phyloP scores from a whole-genome alignment of 37 sponge, comb jelly and placozoan genomes.

The Oscarella lobularis region DNA sequence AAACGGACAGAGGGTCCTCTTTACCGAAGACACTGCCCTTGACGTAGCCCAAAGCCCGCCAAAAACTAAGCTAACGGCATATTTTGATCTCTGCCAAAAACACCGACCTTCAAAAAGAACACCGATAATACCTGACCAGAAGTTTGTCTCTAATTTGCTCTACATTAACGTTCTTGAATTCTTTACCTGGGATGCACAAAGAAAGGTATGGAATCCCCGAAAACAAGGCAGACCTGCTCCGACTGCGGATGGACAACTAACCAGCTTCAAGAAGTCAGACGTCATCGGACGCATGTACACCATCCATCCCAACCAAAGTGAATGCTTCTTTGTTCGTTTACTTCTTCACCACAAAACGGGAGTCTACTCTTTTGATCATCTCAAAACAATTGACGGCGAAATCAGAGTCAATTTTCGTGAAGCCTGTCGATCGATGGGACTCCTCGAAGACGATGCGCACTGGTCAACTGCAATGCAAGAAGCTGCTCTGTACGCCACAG shows the following conservation, averaged over 20 bases:
- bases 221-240: constrained; percentile 20
- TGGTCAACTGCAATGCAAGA: constrained; percentile 24
- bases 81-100: too few species aligned
- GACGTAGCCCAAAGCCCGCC: too few species aligned
- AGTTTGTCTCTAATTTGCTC: too few species aligned
- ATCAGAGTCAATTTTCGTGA: constrained; percentile 21
- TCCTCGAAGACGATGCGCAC: constrained; percentile 38
- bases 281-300: constrained; percentile 26
- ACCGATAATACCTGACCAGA: too few species aligned
- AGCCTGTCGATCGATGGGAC: constrained; percentile 22
- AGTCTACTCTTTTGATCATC: constrained; percentile 12
- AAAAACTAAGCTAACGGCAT: too few species aligned
- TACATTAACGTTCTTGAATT: too few species aligned
- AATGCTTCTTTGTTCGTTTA: constrained; percentile 35
- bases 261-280: constrained; percentile 11
- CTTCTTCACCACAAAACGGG: constrained; percentile 30
- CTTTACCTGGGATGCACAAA: too few species aligned
- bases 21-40: too few species aligned
- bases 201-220: constrained; percentile 15
- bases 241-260: not conserved
- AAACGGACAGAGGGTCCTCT: too few species aligned
- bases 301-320: constrained; percentile 20
- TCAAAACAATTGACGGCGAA: constrained; percentile 22
- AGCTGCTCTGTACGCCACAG: constrained; percentile 18
- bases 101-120: too few species aligned